Evolutionary conservation across 2,113 vertebrate species (phyloP), one percentile per base, ranked within the genome.

Genomic region (Dasyprocta punctata): DNA sequence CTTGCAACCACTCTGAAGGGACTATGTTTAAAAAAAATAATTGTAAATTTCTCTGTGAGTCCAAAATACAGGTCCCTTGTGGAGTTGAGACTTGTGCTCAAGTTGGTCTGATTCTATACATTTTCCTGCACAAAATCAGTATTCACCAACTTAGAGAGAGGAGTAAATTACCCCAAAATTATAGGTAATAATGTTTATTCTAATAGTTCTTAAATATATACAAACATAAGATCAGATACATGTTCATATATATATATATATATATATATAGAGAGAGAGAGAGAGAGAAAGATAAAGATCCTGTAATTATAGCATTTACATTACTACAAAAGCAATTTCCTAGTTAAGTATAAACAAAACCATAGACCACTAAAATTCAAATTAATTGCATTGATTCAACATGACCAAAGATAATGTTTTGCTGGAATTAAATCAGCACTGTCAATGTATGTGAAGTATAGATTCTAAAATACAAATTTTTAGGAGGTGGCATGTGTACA

Each of bases 201-300:
- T 65, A 86, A 52, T 92, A 85, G 49, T 47, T 87, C n/a, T 96
- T 93, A 95, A 96, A 54, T 90, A 73, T 17, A 3, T 61, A 58
- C 33, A 90, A 88, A 87, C 24, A 56, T 56, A 91, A 85, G 56
- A n/a, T 61, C 24, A 88, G n/a, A n/a, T 92, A 36, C 60, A 33
- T 89, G 49, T 77, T 95, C 26, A 5, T 20, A 36, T 44, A 86
- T 24, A 26, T 28, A 41, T 28, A 75, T 47, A 41, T 75, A 49
- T 49, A 49, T 49, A 49, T 49, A 49, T 49, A 49, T 49, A 49
- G 49, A 54, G 52, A 54, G 52, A 56, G 54, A 56, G 54, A 56
- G 54, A 56, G 17, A 56, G 54, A 56, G 54, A 56, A 17, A 56
- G 54, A 56, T 17, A 56, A 17, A 56, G 54, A 19, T 56, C 73